Percentiles rank a stretch among this genome's conserved stretches.
Conservation (phyloP, 2,888 invertebrate species). For the Thera britannica region DNA sequence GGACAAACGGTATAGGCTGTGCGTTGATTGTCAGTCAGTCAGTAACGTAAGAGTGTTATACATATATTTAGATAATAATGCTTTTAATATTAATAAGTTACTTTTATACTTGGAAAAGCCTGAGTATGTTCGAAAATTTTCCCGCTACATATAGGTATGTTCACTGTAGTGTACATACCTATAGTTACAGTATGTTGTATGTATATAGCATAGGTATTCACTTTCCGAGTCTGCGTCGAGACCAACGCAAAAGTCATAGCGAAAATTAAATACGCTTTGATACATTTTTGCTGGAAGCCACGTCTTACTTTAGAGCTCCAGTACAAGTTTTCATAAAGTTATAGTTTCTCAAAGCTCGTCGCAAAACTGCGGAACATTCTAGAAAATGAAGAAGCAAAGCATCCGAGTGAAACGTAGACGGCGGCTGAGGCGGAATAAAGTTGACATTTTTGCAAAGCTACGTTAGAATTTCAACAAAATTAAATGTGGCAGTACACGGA, state of each 20-base stretch:
- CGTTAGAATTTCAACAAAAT: constrained; percentile 84
- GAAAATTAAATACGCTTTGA: constrained; percentile 83
- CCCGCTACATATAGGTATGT: too few species aligned
- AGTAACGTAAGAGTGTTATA: too few species aligned
- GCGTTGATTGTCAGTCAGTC: too few species aligned
- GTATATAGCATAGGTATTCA: constrained; percentile 15
- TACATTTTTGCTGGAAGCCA: constrained; percentile 80
- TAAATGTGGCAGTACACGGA: constrained; percentile 84
- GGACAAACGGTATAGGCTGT: too few species aligned
- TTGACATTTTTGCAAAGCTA: constrained; percentile 85
- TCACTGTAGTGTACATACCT: neutral
- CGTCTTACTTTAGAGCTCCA: constrained; percentile 75
- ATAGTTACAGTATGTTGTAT: constrained; percentile 1
- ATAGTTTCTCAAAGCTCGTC: constrained; percentile 83
- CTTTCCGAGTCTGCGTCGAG: constrained; percentile 23
- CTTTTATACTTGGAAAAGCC: too few species aligned
- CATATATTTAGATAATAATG: too few species aligned
- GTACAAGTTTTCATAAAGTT: constrained; percentile 82
- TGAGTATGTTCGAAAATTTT: too few species aligned
- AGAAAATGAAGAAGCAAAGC: constrained; percentile 81
- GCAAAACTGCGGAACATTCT: constrained; percentile 78
- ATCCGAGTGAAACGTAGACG: constrained; percentile 77
- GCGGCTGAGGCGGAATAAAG: constrained; percentile 82
- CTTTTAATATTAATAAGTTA: neutral
- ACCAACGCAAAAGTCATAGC: constrained; percentile 74